A percentile compares a stretch with the other conserved stretches of the same genome.
Conservation (phyloP, 2,113 vertebrate genomes). For the Larimichthys polyactis region DNA sequence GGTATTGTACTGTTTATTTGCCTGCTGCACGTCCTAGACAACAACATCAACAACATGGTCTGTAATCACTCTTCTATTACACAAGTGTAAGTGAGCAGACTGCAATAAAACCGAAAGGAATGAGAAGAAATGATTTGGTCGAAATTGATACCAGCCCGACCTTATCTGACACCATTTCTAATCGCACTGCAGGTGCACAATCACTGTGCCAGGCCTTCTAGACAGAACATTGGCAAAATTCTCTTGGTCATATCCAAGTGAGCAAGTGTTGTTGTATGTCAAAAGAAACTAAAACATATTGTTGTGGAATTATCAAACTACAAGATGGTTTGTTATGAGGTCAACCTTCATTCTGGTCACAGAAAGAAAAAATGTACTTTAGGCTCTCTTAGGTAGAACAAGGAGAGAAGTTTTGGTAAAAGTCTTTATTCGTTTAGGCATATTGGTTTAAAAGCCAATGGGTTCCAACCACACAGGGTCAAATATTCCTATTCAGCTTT, state of each 20-base stretch:
- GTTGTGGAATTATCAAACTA: constrained; percentile 13
- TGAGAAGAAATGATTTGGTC: constrained; percentile 1
- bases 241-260: constrained; percentile 3
- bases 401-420: constrained; percentile 10
- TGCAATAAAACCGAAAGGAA: constrained; percentile 4
- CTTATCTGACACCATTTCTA: not conserved
- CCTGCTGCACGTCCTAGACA: constrained; percentile 28
- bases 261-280: constrained; percentile 6
- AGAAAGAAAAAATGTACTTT: constrained; percentile 5
- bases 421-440: constrained; percentile 5
- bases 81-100: constrained; percentile 39
- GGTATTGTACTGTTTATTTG: constrained; percentile 45
- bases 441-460: constrained; percentile 32
- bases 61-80: constrained; percentile 38
- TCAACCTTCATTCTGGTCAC: not conserved
- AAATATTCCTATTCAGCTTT: constrained; percentile 21
- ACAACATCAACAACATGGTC: constrained; percentile 26
- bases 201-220: not conserved
- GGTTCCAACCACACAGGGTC: constrained; percentile 19
- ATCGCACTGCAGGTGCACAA: not conserved
- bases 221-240: constrained; percentile 4
- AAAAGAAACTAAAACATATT: constrained; percentile 13
- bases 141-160: constrained; percentile 18
- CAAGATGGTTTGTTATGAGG: not conserved
- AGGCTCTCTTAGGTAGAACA: not conserved